phyloP scores from a whole-genome alignment of 1,140 invertebrate genomes.

The Macrotrachela quadricornifera region DNA sequence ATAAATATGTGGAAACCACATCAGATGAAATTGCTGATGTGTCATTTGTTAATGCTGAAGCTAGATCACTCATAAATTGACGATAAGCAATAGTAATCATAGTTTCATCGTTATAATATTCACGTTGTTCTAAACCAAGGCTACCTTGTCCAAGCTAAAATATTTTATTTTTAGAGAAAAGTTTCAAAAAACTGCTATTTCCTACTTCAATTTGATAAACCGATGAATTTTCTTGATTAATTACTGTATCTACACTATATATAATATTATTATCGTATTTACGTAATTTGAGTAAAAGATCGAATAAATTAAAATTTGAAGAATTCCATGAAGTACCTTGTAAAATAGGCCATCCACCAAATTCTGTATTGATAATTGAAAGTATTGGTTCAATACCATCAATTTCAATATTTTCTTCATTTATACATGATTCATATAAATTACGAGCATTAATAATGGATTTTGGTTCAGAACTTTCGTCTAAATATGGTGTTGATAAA shows the following conservation, averaged over 20 bases:
- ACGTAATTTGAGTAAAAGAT: constrained; percentile 48
- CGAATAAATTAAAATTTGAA: constrained; percentile 41
- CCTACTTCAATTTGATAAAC: constrained; percentile 62
- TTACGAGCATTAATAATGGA: no score
- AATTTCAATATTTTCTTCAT: no score
- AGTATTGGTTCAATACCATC: no score
- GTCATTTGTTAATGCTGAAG: no score
- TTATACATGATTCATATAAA: no score
- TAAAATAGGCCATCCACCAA: constrained; percentile 67
- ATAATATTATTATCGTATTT: constrained; percentile 54
- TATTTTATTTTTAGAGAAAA: neutral
- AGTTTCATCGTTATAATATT: constrained; percentile 48
- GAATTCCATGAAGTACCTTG: constrained; percentile 38
- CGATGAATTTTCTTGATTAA: constrained; percentile 66
- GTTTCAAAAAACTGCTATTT: neutral
- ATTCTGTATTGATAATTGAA: constrained; percentile 14
- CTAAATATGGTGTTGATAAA: no score
- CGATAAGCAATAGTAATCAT: neutral
- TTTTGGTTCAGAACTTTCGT: no score
- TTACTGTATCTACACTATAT: constrained; percentile 54
- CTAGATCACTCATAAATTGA: no score
- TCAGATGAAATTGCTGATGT: no score
- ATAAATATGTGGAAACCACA: no score
- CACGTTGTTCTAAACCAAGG: constrained; percentile 46
- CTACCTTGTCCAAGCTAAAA: no score